Base-by-base conservation (phyloP, 2,113 vertebrate species). In the Polypterus senegalus region DNA sequence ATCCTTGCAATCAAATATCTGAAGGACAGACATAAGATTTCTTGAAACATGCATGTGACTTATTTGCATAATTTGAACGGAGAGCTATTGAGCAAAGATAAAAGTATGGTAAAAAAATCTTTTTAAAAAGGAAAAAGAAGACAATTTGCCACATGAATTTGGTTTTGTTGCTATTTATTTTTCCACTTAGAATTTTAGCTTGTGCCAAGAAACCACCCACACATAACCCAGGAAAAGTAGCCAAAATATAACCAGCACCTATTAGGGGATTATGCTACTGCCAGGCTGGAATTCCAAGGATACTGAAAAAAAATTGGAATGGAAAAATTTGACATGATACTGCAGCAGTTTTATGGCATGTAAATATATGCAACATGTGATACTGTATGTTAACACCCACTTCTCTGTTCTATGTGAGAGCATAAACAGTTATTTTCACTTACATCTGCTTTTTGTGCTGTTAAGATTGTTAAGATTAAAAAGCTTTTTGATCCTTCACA, bases 181-280 rank as follows among this genome's bases (percentile, higher is more conserved):
- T 74, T 52, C 45, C n/a, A 69, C 66, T 67, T 69, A 61, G 74
- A 73, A 63, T 73, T 48, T 54, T 63, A 65, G 44, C 56, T 64
- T 68, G 62, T 61, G 77, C 70, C 71, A 78, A 68, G 79, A 79
- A 83, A 67, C 81, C 82, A 81, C 83, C 79, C 81, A 81, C 73
- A 70, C 73, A 71, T 70, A 74, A 76, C 73, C 74, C 76, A 69
- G 70, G 63, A 68, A 65, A 63, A 71, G 72, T 78, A 77, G 74
- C 75, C 69, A 73, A 73, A 77, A 69, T 73, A 68, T 74, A 77
- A 82, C 73, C 76, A 78, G 76, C 79, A 84, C 78, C 75, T 79
- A 83, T 83, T 84, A 83, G 78, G 77, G 78, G 80, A 80, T 71
- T 75, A 70, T 53, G 69, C 76, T 75, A 65, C 76, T 78, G 80